A percentile compares a stretch with the other conserved stretches of the same genome.
Conservation (phyloP, 2,888 invertebrate genomes). For the Podabrus alpinus region DNA sequence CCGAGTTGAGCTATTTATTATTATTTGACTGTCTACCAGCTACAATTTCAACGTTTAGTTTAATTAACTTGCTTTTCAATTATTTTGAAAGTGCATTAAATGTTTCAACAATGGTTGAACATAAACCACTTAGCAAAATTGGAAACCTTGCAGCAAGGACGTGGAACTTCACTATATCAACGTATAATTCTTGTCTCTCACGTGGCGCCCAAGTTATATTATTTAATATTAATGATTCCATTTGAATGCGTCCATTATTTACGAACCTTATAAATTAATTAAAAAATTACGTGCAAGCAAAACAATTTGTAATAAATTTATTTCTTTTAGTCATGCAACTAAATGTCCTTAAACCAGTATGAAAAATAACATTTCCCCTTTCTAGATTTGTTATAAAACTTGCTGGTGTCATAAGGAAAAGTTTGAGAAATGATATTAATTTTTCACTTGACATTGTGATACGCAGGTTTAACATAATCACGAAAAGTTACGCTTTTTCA, state of each 20-base stretch:
- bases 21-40: neutral
- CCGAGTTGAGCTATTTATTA: neutral
- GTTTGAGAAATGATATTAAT: slow-evolving; percentile 31
- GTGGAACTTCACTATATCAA: neutral
- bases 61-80: neutral
- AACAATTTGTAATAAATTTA: neutral
- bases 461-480: slow-evolving; percentile 32
- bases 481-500: slow-evolving; percentile 31
- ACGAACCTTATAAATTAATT: neutral
- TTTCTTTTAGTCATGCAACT: slow-evolving; percentile 2
- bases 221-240: neutral
- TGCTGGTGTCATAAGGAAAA: slow-evolving; percentile 25
- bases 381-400: slow-evolving; percentile 33
- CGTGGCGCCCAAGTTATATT: neutral
- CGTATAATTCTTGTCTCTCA: neutral
- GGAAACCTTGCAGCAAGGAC: neutral
- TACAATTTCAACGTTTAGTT: neutral
- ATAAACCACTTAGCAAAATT: neutral
- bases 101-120: no score
- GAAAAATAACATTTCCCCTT: slow-evolving; percentile 28
- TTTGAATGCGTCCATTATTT: neutral
- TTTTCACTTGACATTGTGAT: slow-evolving; percentile 30
- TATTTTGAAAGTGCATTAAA: neutral
- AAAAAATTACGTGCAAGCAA: neutral
- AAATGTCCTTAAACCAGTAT: slow-evolving; percentile 13